These are phyloP conservation scores for Caenorhabditis drosophilae DNA, from an alignment of 2,888 invertebrate species.

Conservation along the genomic window DNA sequence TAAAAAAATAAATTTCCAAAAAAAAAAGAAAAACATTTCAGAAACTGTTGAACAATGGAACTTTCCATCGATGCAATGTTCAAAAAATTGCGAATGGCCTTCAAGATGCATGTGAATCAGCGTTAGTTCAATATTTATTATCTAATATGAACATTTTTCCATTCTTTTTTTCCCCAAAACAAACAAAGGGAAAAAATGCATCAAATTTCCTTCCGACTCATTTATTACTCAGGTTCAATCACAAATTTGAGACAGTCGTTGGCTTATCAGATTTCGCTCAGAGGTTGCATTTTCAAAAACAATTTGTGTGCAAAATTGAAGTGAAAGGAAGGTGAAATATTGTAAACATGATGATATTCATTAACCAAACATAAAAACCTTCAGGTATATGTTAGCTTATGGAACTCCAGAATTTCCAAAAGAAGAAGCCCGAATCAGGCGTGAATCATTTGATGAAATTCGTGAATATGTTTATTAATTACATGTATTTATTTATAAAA, in stretches of 20 bases:
- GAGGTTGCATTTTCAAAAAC: constrained; percentile 33
- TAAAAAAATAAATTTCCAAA: not conserved
- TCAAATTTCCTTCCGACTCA: no score
- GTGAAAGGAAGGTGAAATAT: constrained; percentile 30
- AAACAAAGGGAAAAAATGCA: no score
- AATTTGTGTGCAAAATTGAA: constrained; percentile 41
- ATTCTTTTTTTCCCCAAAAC: no score
- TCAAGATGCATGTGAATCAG: constrained; percentile 15
- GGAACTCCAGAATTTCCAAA: constrained; percentile 24
- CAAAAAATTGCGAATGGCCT: constrained; percentile 36
- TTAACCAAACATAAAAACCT: not conserved
- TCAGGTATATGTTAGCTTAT: constrained; percentile 30
- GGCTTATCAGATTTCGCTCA: constrained; percentile 37
- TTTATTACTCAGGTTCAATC: constrained; percentile 18
- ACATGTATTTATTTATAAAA: not conserved
- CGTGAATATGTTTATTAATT: constrained; percentile 31
- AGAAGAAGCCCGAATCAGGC: constrained; percentile 4
- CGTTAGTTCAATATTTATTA: constrained; percentile 12
- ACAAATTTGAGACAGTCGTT: constrained; percentile 30
- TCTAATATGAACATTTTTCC: not conserved
- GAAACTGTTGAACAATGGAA: constrained; percentile 26
- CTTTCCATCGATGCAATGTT: constrained; percentile 36
- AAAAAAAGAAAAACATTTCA: constrained; percentile 8
- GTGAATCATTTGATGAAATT: constrained; percentile 14
- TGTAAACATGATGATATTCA: not conserved